These are phyloP conservation scores for Brachionus rubens DNA, from an alignment of 1,140 invertebrate genomes.

Conservation along the genomic window DNA sequence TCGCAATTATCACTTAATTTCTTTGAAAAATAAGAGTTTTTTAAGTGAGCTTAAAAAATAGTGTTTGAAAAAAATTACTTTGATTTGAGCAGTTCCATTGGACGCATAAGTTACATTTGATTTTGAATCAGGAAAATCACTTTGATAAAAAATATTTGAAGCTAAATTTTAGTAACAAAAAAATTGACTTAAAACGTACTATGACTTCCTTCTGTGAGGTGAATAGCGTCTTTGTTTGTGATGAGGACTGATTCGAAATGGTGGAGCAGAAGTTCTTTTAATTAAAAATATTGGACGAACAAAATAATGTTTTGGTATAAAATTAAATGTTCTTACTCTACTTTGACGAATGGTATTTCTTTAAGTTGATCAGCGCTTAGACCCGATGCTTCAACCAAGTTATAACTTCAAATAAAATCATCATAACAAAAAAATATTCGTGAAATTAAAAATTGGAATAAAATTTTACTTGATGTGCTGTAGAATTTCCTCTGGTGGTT, in stretches of 20 bases:
- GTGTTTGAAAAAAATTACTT: neutral
- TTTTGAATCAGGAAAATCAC: constrained; percentile 12
- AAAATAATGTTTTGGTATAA: neutral
- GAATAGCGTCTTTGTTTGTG: constrained; percentile 31
- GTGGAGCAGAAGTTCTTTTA: constrained; percentile 32
- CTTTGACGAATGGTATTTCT: constrained; percentile 45
- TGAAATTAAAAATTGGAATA: neutral
- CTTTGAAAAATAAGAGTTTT: neutral
- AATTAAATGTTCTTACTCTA: constrained; percentile 1
- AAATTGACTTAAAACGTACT: neutral
- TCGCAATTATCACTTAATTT: neutral
- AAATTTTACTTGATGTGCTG: constrained; percentile 41
- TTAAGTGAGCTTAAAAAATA: neutral
- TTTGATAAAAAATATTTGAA: neutral
- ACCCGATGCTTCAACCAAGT: constrained; percentile 16
- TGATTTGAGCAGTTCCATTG: constrained; percentile 26
- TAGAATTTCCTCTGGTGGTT: constrained; percentile 45
- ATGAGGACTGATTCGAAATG: constrained; percentile 42
- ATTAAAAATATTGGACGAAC: neutral
- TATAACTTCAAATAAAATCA: neutral
- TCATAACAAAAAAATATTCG: neutral
- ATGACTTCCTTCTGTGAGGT: constrained; percentile 38
- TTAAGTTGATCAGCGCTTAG: constrained; percentile 7
- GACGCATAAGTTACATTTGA: neutral
- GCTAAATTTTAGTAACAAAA: no score